Base-by-base conservation (phyloP, 2,113 vertebrate genomes). In the Gila orcuttii region DNA sequence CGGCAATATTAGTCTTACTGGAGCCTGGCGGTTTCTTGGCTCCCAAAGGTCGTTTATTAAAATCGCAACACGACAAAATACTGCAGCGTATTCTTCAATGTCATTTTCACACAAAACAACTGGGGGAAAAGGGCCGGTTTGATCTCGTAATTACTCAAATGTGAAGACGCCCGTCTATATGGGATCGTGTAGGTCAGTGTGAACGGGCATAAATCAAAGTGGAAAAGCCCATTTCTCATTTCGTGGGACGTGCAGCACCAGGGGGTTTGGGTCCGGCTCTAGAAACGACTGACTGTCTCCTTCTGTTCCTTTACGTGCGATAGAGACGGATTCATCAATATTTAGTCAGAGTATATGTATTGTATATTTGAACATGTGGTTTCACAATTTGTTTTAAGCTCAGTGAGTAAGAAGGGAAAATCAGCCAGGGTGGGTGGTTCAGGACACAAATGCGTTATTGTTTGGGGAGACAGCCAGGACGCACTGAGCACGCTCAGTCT, bases 341-440 rank as follows among this genome's bases (percentile, higher is more conserved):
- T 88, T 90, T 87, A 84, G 82, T 74, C 85, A 73, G 81, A 73
- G 25, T 82, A 21, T 71, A 81, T 86, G 84, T 60, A 79, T 82
- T 86, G 78, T 79, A 84, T 84, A 86, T 89, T 87, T 87, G 86
- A 87, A 89, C 87, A 89, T 90, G 86, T 90, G 86, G 86, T 88
- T 90, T 87, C 64, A 79, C 83, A 59, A 86, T 87, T 86, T 76
- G 81, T 86, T 90, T 85, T 62, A 76, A 82, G 87, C 85, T 86
- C 81, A 86, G 86, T 89, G 86, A 88, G 85, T 88, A 74, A 81
- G 86, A 87, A 79, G 77, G 47, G 78, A 87, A 82, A 76, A 82
- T 57, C 59, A 86, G 62, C 9, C 84, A 66, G 86, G 60, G 64
- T 83, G 80, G 82, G 4, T n/a, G 74, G 77, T 64, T 86, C 66